Conservation (phyloP, 2,888 invertebrate species). For the Linnaemya tessellans region DNA sequence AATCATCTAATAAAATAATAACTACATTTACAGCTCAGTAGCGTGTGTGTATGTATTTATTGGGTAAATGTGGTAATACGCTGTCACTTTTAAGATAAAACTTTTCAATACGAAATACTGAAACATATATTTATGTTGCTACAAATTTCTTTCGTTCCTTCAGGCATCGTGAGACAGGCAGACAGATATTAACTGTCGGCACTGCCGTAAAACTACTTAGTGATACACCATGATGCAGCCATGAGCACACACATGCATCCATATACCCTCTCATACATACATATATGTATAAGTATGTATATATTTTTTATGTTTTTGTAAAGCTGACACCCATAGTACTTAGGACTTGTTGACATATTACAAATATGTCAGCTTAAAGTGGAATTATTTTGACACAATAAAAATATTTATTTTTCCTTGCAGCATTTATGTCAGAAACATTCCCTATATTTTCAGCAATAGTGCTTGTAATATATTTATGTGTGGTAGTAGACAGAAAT, state of each 20-base stretch:
- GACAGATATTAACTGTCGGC: conserved; percentile 11
- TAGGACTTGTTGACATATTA: conserved; percentile 60
- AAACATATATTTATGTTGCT: conserved; percentile 15
- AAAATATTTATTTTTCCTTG: conserved; percentile 15
- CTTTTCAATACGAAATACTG: conserved; percentile 12
- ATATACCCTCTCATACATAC: background rate
- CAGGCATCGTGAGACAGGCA: conserved; percentile 25
- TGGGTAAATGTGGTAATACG: background rate
- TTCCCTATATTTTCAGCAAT: background rate
- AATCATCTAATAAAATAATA: conserved; percentile 40
- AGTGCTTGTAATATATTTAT: background rate
- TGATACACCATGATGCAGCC: conserved; percentile 20
- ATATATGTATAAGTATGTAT: background rate
- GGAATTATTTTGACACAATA: conserved; percentile 48
- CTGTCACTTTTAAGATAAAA: background rate
- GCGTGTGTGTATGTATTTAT: background rate
- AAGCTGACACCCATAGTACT: conserved; percentile 54
- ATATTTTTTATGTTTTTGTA: background rate
- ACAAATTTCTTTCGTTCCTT: conserved; percentile 24
- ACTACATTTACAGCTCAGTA: background rate
- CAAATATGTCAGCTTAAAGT: conserved; percentile 61
- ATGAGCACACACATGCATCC: background rate
- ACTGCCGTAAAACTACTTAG: conserved; percentile 42
- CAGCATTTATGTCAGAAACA: conserved; percentile 4
- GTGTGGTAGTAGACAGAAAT: background rate